Evolutionary conservation across 2,888 invertebrate species (phyloP), one percentile per base, ranked within the genome.

Genomic region (Epirrhoe alternata): DNA sequence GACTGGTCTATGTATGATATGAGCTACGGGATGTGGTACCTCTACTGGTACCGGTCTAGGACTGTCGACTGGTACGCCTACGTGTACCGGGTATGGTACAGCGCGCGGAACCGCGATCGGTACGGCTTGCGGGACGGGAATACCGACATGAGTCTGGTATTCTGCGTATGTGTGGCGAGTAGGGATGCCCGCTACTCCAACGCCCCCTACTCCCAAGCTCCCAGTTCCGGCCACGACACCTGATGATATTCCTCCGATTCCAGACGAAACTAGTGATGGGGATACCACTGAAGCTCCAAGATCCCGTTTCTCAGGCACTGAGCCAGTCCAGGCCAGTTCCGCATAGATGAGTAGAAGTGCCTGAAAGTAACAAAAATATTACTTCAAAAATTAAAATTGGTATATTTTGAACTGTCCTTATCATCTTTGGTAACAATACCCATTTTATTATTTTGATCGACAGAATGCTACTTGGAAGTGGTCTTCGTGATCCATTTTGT

Each of bases 61-160:
- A 16, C 90, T 86, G 53, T 89, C 86, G 0, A 94, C 90, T 6
- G 94, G 94, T 35, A 94, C 93, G 0, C 92, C 90, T 0, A 93
- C 87, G 3, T 89, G 92, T 0, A 94, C 93, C 0, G 93, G 84
- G 17, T 94, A 90, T 1, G 94, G 93, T 24, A 94, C 89, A 0
- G 94, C 89, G 57, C 89, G 76, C 0, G 87, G 87, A 0, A 89
- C 84, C 10, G 78, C 73, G 1, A 86, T 72, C 0, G 88, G 93
- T 59, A 94, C 82, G 0, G 94, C 90, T 71, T 93, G 94, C 0
- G 94, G 93, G 2, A 94, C 89, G 0, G 94, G 93, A 50, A 94
- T 88, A 0, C 94, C 87, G 3, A 95, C 93, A 17, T 86, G 86
- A 65, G 94, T 92, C 72, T 93, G 88, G 45, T 88, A 83, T 61